Base-by-base conservation (phyloP, 2,888 invertebrate species). In the Cantharis lateralis region DNA sequence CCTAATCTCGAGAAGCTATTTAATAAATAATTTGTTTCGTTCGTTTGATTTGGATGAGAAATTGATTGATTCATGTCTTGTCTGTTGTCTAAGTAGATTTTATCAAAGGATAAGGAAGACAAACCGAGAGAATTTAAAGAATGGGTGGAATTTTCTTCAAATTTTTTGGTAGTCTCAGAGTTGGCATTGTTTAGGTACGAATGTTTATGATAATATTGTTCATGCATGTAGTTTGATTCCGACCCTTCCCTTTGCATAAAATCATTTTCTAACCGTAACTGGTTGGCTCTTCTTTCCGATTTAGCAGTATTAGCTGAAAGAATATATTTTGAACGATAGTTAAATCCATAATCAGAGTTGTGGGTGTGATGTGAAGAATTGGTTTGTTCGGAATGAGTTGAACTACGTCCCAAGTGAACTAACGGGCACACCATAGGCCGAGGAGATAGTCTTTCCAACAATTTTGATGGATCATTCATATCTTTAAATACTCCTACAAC, bases 341-440 rank as follows among this genome's bases (percentile, higher is more conserved):
- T 83, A 75, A 82, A 84, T 70, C 82, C 81, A 73, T 81, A 82
- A 75, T 85, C 84, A n/a, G 82, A 73, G 68, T 83, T 81, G 79
- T 83, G 81, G 48, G 76, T 78, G 66, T 82, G 83, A 71, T 82
- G 82, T 71, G 82, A 78, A 71, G 80, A 68, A 72, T 82, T 75
- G 77, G 79, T 71, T 75, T 81, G 79, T 75, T 84, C 81, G 64
- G 81, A 76, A 79, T 85, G 86, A 26, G 89, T 88, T 70, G 89
- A 88, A 78, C 89, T 88, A 78, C 91, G 89, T 62, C 91, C 91
- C 81, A 91, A 86, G 80, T 91, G 91, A 78, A 91, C 91, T 83
- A 92, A 87, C 74, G 92, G 92, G 86, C 92, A 92, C 83, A 90
- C 90, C 84, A 90, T 86, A 69, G 89, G 89, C 82, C 89, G 87